Base-by-base conservation (phyloP, 2,113 vertebrate genomes). In the Brachyhypopomus occidentalis region DNA sequence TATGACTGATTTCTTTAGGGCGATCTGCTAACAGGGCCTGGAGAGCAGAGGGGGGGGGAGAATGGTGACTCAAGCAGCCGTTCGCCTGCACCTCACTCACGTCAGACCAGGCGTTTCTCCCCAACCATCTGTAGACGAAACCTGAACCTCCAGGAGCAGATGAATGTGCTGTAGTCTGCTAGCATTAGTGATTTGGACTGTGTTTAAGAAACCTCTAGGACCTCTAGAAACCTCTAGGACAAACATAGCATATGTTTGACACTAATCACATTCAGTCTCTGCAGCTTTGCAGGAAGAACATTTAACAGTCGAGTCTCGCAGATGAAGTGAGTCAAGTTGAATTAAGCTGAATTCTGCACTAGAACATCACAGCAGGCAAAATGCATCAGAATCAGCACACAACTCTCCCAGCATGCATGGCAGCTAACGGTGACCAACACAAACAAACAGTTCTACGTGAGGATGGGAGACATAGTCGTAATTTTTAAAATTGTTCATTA, bases 101-200 rank as follows among this genome's bases (percentile, higher is more conserved):
- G 80, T 79, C 82, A 85, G 87, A 80, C 82, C 60, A 55, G 75
- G 69, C 63, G 84, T 86, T 72, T 84, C 88, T 85, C 85, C 80
- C 59, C 83, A 86, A 87, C 89, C 56, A 75, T 60, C 48, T 67
- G 27, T 66, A 83, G 76, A 83, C 62, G 83, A 88, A 89, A 87
- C 48, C 36, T 79, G 78, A 79, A 81, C 87, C 77, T 62, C 14
- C 59, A 79, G 23, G 45, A 72, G 69, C 45, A n/a, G 59, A 34
- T 9, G 4, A 75, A 66, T 64, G 34, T 22, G 19, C 56, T 30
- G n/a, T 22, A 25, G 45, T 69, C 52, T 27, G 74, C 58, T 38
- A 72, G 58, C 59, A 23, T 64, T n/a, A 66, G 22, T 67, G 45
- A 79, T 71, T 30, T 60, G 30, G 71, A 64, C 74, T 81, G 66